phyloP scores from a whole-genome alignment of 2,888 invertebrate species.

The Leuctra nigra region DNA sequence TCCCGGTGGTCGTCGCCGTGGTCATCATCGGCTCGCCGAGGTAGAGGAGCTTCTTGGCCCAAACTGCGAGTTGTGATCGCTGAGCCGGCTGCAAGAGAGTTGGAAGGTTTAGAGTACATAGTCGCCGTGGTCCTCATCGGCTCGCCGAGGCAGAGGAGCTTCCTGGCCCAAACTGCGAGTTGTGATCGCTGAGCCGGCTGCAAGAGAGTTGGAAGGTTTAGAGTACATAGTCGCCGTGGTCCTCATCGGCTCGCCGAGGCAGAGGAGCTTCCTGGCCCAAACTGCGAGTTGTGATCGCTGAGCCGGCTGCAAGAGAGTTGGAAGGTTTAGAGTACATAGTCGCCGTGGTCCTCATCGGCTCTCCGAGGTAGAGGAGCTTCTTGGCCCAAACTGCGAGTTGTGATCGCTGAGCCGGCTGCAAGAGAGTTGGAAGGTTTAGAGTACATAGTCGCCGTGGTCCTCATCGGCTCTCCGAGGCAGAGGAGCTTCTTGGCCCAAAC shows the following conservation, averaged over 20 bases:
- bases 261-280: slow-evolving; percentile 23
- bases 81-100: slow-evolving; percentile 3
- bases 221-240: background rate
- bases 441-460: too few species aligned
- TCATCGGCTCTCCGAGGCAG: too few species aligned
- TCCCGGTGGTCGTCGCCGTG: background rate
- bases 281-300: slow-evolving; percentile 24
- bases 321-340: too few species aligned
- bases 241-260: slow-evolving; percentile 1
- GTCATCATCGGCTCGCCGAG: background rate
- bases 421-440: too few species aligned
- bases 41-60: slow-evolving; percentile 24
- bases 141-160: slow-evolving; percentile 14
- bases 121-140: slow-evolving; percentile 2
- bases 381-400: slow-evolving; percentile 24
- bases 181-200: slow-evolving; percentile 19
- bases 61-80: slow-evolving; percentile 23
- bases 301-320: background rate
- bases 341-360: slow-evolving; percentile 1
- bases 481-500: too few species aligned
- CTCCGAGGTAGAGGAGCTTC: slow-evolving; percentile 20
- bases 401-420: slow-evolving; percentile 16
- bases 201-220: too few species aligned
- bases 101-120: too few species aligned
- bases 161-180: slow-evolving; percentile 24